A percentile compares a stretch with the other conserved stretches of the same genome.
These are phyloP conservation scores for Stichodactyla helianthus DNA, from an alignment of 64 coral and sea anemone genomes.

Conservation along the genomic window DNA sequence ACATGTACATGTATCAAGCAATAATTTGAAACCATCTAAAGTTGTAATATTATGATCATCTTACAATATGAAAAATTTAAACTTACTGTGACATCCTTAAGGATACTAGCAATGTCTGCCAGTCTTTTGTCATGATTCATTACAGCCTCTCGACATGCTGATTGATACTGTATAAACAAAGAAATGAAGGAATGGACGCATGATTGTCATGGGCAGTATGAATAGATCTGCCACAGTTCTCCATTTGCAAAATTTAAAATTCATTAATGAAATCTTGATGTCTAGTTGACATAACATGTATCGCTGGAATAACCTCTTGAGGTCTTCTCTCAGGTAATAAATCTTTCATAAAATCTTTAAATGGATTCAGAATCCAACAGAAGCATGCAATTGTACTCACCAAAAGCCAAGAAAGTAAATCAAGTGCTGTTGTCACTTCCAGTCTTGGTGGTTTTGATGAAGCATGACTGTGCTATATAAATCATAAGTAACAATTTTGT, in stretches of 20 bases:
- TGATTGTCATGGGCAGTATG: background rate
- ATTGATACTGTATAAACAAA: constrained; percentile 30
- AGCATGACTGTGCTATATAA: background rate
- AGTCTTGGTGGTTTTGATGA: constrained; percentile 9
- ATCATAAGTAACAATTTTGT: background rate
- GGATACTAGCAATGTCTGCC: constrained; percentile 28
- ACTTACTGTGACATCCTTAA: constrained; percentile 50
- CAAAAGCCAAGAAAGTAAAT: constrained; percentile 53
- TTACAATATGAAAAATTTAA: background rate
- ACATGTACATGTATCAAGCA: too few species aligned
- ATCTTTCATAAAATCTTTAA: too few species aligned
- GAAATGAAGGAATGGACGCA: background rate
- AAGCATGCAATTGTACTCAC: background rate
- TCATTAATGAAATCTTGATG: too few species aligned
- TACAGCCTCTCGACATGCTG: constrained; percentile 43
- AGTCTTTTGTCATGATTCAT: constrained; percentile 11
- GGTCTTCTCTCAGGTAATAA: too few species aligned
- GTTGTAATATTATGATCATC: too few species aligned
- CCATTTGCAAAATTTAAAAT: too few species aligned
- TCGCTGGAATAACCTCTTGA: too few species aligned
- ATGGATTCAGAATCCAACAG: too few species aligned
- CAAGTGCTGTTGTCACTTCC: constrained; percentile 25
- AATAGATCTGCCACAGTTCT: too few species aligned
- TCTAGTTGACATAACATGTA: too few species aligned
- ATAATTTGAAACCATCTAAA: too few species aligned